Conservation (phyloP, 2,888 invertebrate genomes). For the Parasteatoda lunata region DNA sequence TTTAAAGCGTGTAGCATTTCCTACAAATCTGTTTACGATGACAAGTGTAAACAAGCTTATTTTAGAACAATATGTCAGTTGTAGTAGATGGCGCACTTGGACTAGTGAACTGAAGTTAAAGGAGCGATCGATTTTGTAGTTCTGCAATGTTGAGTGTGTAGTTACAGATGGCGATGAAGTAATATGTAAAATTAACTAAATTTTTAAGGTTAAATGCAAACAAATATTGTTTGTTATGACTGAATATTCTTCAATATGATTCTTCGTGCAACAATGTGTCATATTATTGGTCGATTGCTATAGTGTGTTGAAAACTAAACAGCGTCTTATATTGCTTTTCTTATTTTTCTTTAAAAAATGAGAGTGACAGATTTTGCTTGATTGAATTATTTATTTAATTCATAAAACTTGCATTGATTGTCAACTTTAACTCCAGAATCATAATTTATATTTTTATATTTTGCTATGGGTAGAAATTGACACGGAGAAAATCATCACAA, state of each 20-base stretch:
- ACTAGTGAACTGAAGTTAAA: constrained; percentile 60
- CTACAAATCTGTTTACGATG: too few relatives aligned
- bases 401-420: too few relatives aligned
- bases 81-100: constrained; percentile 63
- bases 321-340: constrained; percentile 40
- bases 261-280: background rate
- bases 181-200: constrained; percentile 19
- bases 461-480: too few relatives aligned
- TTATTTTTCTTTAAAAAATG: too few relatives aligned
- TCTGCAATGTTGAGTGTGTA: constrained; percentile 37
- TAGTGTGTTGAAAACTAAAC: constrained; percentile 10
- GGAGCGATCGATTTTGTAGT: constrained; percentile 64
- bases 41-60: background rate
- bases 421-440: too few relatives aligned
- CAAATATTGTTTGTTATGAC: background rate
- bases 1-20: too few relatives aligned
- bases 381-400: too few relatives aligned
- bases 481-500: too few relatives aligned
- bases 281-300: background rate
- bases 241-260: background rate
- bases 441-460: too few relatives aligned
- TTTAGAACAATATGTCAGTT: constrained; percentile 16
- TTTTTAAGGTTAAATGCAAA: constrained; percentile 53
- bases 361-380: too few relatives aligned
- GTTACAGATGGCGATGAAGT: constrained; percentile 60